Evolutionary conservation across 1,140 invertebrate genomes (phyloP).

Genomic region (Caerostris extrusa): DNA sequence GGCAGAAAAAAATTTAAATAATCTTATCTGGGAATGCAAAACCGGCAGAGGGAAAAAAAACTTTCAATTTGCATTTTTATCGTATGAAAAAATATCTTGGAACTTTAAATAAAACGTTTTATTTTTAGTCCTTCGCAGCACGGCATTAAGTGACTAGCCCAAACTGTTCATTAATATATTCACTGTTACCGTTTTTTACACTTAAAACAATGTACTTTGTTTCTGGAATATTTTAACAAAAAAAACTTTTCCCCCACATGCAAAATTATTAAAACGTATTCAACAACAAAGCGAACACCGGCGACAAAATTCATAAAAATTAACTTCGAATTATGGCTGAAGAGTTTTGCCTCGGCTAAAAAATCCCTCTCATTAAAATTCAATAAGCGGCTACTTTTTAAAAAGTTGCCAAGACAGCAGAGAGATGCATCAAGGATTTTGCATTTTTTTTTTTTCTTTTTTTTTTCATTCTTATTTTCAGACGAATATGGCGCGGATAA

Average conservation of each 20-base stretch:
- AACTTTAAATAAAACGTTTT: conserved; percentile 57
- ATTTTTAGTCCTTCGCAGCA: background rate
- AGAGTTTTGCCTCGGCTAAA: conserved; percentile 67
- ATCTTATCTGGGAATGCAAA: conserved; percentile 9
- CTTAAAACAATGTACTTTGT: conserved; percentile 75
- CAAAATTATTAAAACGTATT: conserved; percentile 77
- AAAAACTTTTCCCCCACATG: conserved; percentile 66
- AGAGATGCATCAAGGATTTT: conserved; percentile 52
- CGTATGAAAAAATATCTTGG: conserved; percentile 42
- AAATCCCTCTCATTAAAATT: conserved; percentile 74
- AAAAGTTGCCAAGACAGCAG: conserved; percentile 54
- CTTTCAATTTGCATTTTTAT: conserved; percentile 67
- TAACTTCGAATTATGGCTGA: conserved; percentile 75
- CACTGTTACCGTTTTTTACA: conserved; percentile 65
- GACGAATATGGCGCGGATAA: conserved; percentile 55
- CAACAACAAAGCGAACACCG: conserved; percentile 59
- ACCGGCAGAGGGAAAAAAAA: conserved; percentile 27
- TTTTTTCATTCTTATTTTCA: conserved; percentile 40
- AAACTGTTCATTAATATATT: conserved; percentile 75
- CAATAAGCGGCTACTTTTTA: conserved; percentile 70
- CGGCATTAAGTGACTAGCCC: conserved; percentile 68
- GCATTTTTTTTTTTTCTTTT: conserved; percentile 50
- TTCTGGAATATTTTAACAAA: conserved; percentile 72
- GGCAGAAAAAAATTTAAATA: conserved; percentile 45
- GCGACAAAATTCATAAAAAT: conserved; percentile 77